These are phyloP conservation scores for Atta colombica DNA, from an alignment of 1,140 invertebrate genomes.

Conservation along the genomic window DNA sequence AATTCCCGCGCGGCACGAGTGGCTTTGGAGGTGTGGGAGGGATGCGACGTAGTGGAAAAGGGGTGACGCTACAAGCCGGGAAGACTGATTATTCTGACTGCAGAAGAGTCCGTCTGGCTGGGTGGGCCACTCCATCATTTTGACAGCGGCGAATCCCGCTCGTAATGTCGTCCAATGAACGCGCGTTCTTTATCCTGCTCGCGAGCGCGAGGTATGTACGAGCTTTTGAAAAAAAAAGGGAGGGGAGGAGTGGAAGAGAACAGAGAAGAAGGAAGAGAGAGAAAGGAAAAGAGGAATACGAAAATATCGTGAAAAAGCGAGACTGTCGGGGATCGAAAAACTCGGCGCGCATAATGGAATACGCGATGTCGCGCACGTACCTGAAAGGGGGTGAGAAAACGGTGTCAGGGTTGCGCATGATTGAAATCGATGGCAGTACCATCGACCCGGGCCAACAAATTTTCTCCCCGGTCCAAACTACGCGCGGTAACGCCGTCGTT, in stretches of 20 bases:
- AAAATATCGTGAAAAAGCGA: slow-evolving; percentile 45
- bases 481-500: slow-evolving; percentile 7
- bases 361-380: slow-evolving; percentile 19
- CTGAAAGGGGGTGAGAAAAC: slow-evolving; percentile 31
- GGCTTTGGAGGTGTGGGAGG: neutral
- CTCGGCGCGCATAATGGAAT: slow-evolving; percentile 54
- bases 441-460: slow-evolving; percentile 74
- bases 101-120: slow-evolving; percentile 66
- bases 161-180: slow-evolving; percentile 75
- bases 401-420: slow-evolving; percentile 61
- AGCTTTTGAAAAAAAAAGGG: slow-evolving; percentile 18
- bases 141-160: slow-evolving; percentile 72
- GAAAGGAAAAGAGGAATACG: neutral
- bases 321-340: slow-evolving; percentile 43
- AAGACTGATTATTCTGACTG: slow-evolving; percentile 71
- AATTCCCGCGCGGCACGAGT: slow-evolving; percentile 1
- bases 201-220: slow-evolving; percentile 15
- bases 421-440: slow-evolving; percentile 64
- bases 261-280: slow-evolving; percentile 8
- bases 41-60: slow-evolving; percentile 40
- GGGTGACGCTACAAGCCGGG: slow-evolving; percentile 57
- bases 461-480: slow-evolving; percentile 75
- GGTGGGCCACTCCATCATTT: slow-evolving; percentile 72
- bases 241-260: neutral
- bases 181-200: slow-evolving; percentile 64